Conservation (phyloP, 2,113 vertebrate species). For the Heliornis fulica region DNA sequence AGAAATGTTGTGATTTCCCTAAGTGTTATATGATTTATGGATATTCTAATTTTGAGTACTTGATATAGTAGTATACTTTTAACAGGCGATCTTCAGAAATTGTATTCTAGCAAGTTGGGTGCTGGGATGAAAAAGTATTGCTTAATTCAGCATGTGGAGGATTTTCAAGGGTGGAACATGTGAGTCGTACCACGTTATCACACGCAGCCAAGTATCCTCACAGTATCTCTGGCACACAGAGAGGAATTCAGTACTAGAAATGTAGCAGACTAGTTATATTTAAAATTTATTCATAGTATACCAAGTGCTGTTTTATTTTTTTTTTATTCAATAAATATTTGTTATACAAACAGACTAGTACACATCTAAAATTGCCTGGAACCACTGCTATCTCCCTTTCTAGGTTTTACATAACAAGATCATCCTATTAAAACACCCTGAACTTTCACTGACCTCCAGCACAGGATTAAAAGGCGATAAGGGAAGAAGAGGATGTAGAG, state of each 20-base stretch:
- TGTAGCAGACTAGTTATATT: neutral
- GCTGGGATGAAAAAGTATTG: neutral
- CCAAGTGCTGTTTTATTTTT: neutral
- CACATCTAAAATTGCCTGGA: neutral
- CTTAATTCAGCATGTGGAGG: neutral
- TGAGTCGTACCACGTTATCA: neutral
- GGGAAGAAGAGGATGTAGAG: neutral
- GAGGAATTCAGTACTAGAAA: neutral
- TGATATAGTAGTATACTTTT: neutral
- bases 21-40: neutral
- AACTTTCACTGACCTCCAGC: neutral
- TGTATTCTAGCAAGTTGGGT: neutral
- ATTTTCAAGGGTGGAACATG: neutral
- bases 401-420: neutral
- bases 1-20: neutral
- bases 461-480: neutral
- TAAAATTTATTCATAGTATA: neutral
- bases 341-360: neutral
- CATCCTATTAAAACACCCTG: neutral
- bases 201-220: fast-evolving
- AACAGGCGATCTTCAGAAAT: neutral
- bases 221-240: neutral
- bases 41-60: neutral
- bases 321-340: neutral
- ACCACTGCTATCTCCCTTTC: neutral